Base-by-base conservation (phyloP, 2,113 vertebrate species). In the Oenanthe melanoleuca region DNA sequence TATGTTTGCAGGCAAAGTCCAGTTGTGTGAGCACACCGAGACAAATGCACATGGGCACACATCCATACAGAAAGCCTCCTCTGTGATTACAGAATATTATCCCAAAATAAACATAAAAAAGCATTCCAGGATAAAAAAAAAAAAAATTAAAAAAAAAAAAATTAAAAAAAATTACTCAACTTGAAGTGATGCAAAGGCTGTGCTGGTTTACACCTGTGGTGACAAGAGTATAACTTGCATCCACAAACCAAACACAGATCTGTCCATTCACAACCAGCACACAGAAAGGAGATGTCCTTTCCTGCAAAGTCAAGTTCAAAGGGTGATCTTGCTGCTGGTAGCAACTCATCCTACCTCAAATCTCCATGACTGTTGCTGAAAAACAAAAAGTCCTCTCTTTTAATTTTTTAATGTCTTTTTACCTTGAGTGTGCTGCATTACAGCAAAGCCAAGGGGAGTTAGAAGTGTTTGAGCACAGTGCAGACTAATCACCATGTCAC, bases 301-400 rank as follows among this genome's bases (percentile, higher is more conserved):
- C 57, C 61, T 74, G 52, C 24, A 87, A 91, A 89, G 40, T 69
- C 72, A 77, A 65, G 72, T 93, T 75, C 67, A 81, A 88, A 89
- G 47, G 23, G 15, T 65, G 69, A 40, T 66, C 29, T 53, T 95
- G 72, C 33, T 88, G 56, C 28, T 78, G 53, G 63, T 24, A 65
- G 19, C 15, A 24, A 75, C 81, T 80, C 42, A 18, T 69, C 57
- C 37, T 64, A 47, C 34, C 59, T 69, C 53, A 59, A 63, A 94
- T 19, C 60, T 82, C 59, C 12, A 31, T 2, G 28, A 26, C 5
- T 33, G 23, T 0, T 55, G 7, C 3, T 79, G 55, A 89, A 57
- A 89, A 83, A 22, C 31, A 80, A 21, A 21, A 63, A 40, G 5
- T 29, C 38, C 49, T 83, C 25, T 19, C 22, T 78, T 75, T 50